Evolutionary conservation across 1,140 invertebrate species (phyloP), one percentile per base, ranked within the genome.

Genomic region (Drosophila pandora): DNA sequence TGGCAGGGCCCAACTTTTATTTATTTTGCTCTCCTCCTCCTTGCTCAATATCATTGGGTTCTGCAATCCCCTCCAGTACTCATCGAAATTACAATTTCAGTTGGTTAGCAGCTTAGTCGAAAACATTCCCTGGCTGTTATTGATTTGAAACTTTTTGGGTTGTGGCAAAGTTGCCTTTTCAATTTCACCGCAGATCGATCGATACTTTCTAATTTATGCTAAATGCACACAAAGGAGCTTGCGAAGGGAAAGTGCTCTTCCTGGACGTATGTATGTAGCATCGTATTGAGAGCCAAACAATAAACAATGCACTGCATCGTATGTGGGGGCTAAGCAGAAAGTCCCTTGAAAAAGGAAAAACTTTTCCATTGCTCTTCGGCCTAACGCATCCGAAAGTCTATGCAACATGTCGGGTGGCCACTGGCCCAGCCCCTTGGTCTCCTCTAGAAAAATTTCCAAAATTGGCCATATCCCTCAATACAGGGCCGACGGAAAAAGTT

Each of bases 181-280:
- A 76, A 59, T 65, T 76, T 69, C 41, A 39, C 61, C 56, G 57
- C 72, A 68, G 54, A 60, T 61, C 54, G 64, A 84, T 84, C 80
- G 80, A 85, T 85, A 76, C 48, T 73, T 84, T 76, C 71, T 80
- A 85, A 76, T 84, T 84, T 72, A 80, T 76, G 80, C 61, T 61
- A 62, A 83, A 79, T 53, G 74, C 61, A 84, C 70, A 68, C 67
- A 55, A 60, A 47, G 53, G 39, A 34, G 54, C 50, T 39, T 28
- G 22, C 41, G 32, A 56, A 69, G 63, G 64, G 63, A 69, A 57
- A 69, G 65, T 57, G 43, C 65, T 30, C 13, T 4, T 41, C 49
- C 61, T 57, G 63, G 34, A 64, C 64, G 10, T 37, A 68, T 45
- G 9, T 37, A 37, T 17, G 32, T 12, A 6, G 13, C 13, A 13